These are phyloP conservation scores for Apostichopus leukothele DNA, from an alignment of 53 echinoderm and acorn worm species.

Conservation along the genomic window DNA sequence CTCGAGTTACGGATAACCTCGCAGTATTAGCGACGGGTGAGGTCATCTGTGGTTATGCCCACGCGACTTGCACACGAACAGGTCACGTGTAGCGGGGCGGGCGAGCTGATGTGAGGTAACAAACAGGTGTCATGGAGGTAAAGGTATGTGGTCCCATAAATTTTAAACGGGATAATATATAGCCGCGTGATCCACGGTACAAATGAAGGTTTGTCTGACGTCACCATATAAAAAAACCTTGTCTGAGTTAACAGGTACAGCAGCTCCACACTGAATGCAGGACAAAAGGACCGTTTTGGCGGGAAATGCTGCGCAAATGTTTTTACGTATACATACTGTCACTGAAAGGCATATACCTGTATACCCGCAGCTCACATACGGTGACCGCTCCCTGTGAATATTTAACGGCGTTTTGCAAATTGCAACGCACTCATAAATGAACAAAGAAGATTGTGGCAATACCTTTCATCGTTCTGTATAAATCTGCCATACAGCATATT, in stretches of 20 bases:
- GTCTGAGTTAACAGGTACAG: background rate
- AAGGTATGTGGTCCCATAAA: background rate
- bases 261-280: background rate
- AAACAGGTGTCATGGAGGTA: background rate
- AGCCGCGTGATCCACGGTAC: background rate
- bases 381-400: too few species aligned
- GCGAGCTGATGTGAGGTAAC: background rate
- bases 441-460: too few species aligned
- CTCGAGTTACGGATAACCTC: background rate
- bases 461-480: too few species aligned
- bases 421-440: too few species aligned
- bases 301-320: background rate
- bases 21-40: background rate
- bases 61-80: constrained; percentile 17
- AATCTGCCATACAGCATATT: too few species aligned
- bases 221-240: background rate
- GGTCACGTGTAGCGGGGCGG: background rate
- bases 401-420: too few species aligned
- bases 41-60: background rate
- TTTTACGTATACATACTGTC: too few species aligned
- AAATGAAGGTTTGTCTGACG: too few species aligned
- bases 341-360: too few species aligned
- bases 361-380: too few species aligned
- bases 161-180: background rate
- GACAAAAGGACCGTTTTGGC: background rate